Conservation (phyloP, 2,888 invertebrate genomes). For the Chelonus formosanus region DNA sequence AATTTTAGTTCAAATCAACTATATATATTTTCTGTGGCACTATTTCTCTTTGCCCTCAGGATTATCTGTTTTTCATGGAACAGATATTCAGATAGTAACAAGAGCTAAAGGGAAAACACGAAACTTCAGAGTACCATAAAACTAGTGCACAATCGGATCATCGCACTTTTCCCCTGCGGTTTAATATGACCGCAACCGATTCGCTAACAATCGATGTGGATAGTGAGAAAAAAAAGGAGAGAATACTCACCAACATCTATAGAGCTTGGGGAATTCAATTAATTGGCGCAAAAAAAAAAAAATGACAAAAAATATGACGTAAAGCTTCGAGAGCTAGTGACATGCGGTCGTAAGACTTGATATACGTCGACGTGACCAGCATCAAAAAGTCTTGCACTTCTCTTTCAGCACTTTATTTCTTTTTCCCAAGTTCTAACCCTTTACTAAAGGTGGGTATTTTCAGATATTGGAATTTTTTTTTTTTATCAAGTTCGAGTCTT, state of each 20-base stretch:
- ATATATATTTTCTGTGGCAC: slow-evolving; percentile 2
- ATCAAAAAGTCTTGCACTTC: neutral
- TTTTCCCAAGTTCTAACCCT: neutral
- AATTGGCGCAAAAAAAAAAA: slow-evolving; percentile 11
- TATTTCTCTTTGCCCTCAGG: too few relatives aligned
- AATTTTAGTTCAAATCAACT: neutral
- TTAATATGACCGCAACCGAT: slow-evolving; percentile 10
- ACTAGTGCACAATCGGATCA: slow-evolving; percentile 28
- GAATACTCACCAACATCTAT: neutral
- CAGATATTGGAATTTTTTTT: too few relatives aligned
- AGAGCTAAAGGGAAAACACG: slow-evolving; percentile 17
- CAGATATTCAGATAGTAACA: neutral
- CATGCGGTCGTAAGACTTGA: slow-evolving; percentile 9
- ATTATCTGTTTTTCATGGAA: too few relatives aligned
- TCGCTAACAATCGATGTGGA: slow-evolving; percentile 10
- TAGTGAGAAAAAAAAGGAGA: slow-evolving; percentile 13
- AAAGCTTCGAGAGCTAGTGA: slow-evolving; percentile 16
- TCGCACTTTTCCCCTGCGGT: slow-evolving; percentile 33
- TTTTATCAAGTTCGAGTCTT: too few relatives aligned
- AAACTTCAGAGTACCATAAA: slow-evolving; percentile 11
- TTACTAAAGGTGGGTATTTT: too few relatives aligned
- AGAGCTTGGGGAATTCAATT: slow-evolving; percentile 26
- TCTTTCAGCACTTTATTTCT: neutral
- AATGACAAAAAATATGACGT: slow-evolving; percentile 12
- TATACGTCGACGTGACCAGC: slow-evolving; percentile 1